Evolutionary conservation across 2,888 invertebrate genomes (phyloP).

Genomic region (Dicranocentrus wangi): DNA sequence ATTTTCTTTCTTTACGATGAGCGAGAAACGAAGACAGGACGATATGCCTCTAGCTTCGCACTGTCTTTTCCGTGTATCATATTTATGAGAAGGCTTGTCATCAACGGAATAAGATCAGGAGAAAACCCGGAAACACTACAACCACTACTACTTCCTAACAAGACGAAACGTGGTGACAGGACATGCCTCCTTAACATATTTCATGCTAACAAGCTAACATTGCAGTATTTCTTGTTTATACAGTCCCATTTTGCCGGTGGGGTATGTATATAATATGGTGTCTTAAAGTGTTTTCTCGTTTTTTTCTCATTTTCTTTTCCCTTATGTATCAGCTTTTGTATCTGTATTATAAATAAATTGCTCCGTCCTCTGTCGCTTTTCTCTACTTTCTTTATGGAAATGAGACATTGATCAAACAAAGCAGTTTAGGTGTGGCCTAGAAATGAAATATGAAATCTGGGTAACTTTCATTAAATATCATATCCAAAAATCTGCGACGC

Average conservation of each 20-base stretch:
- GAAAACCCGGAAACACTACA: conserved; percentile 7
- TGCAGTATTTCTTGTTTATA: background rate
- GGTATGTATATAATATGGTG: too few relatives aligned
- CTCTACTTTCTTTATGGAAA: background rate
- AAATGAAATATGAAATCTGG: too few relatives aligned
- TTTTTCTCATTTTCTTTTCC: background rate
- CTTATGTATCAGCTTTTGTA: background rate
- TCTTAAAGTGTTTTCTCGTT: too few relatives aligned
- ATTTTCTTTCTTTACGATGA: too few relatives aligned
- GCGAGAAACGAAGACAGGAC: too few relatives aligned
- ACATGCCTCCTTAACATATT: conserved; percentile 17
- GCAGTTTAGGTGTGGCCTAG: too few relatives aligned
- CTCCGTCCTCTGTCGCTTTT: background rate
- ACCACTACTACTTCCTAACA: conserved; percentile 27
- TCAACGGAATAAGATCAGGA: conserved; percentile 19
- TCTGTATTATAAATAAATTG: background rate
- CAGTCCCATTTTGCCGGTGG: background rate
- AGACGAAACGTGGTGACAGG: conserved; percentile 39
- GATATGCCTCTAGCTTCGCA: too few relatives aligned
- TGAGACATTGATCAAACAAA: conserved; percentile 39
- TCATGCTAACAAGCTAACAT: conserved; percentile 39
- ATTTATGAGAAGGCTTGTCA: conserved; percentile 29
- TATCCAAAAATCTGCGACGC: too few relatives aligned
- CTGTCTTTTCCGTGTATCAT: conserved; percentile 8
- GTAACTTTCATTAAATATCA: too few relatives aligned